Evolutionary conservation across 2,888 invertebrate species (phyloP), one percentile per base, ranked within the genome.

Genomic region (Chorisops tibialis): DNA sequence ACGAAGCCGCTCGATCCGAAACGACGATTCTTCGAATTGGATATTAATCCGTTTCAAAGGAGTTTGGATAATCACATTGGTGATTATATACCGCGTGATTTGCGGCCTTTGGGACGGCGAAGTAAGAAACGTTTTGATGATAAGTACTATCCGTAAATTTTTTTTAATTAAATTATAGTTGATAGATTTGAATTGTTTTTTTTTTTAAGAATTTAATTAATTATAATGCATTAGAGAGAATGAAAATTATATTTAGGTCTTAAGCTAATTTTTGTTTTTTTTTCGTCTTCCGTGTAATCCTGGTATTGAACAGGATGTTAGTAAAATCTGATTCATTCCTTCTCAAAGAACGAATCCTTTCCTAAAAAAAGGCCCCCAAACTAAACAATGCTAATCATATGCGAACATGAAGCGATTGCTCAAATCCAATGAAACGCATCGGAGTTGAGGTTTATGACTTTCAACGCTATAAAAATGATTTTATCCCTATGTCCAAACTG

Each of bases 1-100:
- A 88, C 86, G 0, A 80, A 89, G 64, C 82, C 83, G 50, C 74
- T 86, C 76, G 91, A 92, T 54, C 80, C 86, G 6, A 86, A 81
- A 69, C 79, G 83, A 58, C 81, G 89, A 51, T 87, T 86, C 70
- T 93, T 89, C 75, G 88, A 91, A 74, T 75, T 84, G 61, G 78
- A 77, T n/a, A 74, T 81, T 18, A 83, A 87, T 74, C 85, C 86
- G 3, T 84, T 76, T 70, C 75, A 80, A n/a, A 82, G 89, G 66
- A 82, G 78, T 64, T 79, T 90, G 67, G 82, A 89, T 75, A 87
- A 89, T 22, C 85, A 88, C 72, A 70, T 79, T 6, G 84, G 86
- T 12, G 75, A 74, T 12, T 91, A 91, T 78, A 85, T 92, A 69
- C 89, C 91, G 0, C 87, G 85, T 73, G 79, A 72, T 38, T 70